Evolutionary conservation across 2,888 invertebrate genomes (phyloP).

Genomic region (Tetanocera ferruginea): DNA sequence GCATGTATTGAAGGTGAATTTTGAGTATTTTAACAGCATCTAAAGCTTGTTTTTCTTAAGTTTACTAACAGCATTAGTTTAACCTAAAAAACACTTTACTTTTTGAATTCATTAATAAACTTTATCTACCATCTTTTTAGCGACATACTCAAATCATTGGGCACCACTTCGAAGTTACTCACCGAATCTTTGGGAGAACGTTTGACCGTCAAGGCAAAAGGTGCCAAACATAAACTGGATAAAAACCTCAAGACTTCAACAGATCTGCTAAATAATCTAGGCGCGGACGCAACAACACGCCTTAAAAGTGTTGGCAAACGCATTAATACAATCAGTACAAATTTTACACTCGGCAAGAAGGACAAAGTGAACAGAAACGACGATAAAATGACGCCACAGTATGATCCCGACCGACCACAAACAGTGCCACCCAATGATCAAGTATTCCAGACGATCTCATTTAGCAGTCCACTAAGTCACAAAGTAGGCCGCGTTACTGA

Average conservation of each 20-base stretch:
- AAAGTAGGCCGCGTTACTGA: conserved; percentile 60
- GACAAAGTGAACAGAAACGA: conserved; percentile 29
- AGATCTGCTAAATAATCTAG: conserved; percentile 60
- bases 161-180: conserved; percentile 66
- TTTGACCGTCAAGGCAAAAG: conserved; percentile 65
- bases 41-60: neutral
- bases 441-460: conserved; percentile 66
- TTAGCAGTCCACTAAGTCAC: conserved; percentile 64
- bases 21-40: too few relatives aligned
- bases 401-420: conserved; percentile 63
- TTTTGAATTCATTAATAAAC: conserved; percentile 12
- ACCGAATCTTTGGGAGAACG: conserved; percentile 68
- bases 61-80: neutral
- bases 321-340: conserved; percentile 55
- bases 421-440: conserved; percentile 67
- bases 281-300: conserved; percentile 62
- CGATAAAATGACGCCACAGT: conserved; percentile 47
- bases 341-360: conserved; percentile 58
- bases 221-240: conserved; percentile 66
- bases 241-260: conserved; percentile 66
- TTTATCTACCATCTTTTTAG: conserved; percentile 51
- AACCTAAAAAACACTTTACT: neutral
- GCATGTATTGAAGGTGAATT: too few relatives aligned
- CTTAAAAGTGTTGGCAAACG: conserved; percentile 62
- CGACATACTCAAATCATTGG: conserved; percentile 66